Percentiles rank a stretch among this genome's conserved stretches.
These are phyloP conservation scores for Mimumesa dahlbomi DNA, from an alignment of 2,888 invertebrate species.

Conservation along the genomic window DNA sequence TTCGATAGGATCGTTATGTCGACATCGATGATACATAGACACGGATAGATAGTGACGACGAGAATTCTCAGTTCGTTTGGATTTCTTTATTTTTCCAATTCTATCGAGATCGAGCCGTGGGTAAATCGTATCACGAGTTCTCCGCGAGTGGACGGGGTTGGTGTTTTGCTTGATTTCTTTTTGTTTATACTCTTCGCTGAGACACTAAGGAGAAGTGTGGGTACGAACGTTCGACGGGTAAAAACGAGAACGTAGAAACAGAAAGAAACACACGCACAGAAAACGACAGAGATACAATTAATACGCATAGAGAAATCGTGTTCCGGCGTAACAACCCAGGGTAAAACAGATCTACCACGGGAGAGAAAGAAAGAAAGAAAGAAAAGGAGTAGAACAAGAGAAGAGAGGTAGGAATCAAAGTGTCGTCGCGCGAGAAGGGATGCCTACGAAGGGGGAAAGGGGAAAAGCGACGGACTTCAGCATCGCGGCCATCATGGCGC, in stretches of 20 bases:
- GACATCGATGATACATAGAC: too few relatives aligned
- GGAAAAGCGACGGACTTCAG: constrained; percentile 86
- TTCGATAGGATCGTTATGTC: too few relatives aligned
- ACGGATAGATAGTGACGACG: not conserved
- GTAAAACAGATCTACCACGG: too few relatives aligned
- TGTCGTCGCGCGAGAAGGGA: constrained; percentile 79
- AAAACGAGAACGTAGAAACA: too few relatives aligned
- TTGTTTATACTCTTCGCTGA: too few relatives aligned
- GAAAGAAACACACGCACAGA: too few relatives aligned
- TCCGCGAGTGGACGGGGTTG: constrained; percentile 47
- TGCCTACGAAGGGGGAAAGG: constrained; percentile 80
- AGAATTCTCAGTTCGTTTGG: not conserved
- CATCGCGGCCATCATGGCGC: constrained; percentile 86
- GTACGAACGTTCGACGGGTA: too few relatives aligned
- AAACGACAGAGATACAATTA: too few relatives aligned
- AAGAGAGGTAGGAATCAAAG: constrained; percentile 54
- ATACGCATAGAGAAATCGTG: too few relatives aligned
- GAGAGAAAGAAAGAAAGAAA: not conserved
- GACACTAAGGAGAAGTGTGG: too few relatives aligned
- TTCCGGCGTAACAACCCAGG: too few relatives aligned
- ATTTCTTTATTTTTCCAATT: not conserved
- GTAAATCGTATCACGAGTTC: not conserved
- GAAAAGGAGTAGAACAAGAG: constrained; percentile 7
- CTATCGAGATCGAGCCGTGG: not conserved
- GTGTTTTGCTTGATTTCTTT: too few relatives aligned